Conservation (phyloP, 2,113 vertebrate species). For the Erythrolamprus reginae region DNA sequence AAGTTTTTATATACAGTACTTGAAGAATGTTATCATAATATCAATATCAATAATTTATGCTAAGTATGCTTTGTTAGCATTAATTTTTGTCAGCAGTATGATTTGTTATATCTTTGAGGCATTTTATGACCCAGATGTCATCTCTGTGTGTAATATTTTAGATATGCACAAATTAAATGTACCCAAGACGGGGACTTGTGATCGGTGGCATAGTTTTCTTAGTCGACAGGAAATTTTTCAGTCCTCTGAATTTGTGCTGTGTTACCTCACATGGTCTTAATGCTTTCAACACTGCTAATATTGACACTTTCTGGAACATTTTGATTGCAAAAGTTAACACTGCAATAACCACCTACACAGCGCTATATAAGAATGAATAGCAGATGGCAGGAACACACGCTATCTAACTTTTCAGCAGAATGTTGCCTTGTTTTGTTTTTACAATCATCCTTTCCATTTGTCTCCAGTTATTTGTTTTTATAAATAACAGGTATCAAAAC, state of each 20-base stretch:
- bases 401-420: not conserved
- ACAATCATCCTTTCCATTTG: not conserved
- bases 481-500: not conserved
- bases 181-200: not conserved
- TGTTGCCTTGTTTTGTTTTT: not conserved
- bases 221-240: not conserved
- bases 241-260: not conserved
- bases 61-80: not conserved
- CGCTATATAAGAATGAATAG: slow-evolving; percentile 25
- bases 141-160: not conserved
- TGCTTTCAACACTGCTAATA: not conserved
- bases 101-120: not conserved
- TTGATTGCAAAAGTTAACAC: not conserved
- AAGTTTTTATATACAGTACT: not conserved
- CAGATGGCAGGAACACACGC: slow-evolving; percentile 44
- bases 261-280: slow-evolving; percentile 14
- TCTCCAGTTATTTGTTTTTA: not conserved
- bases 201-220: not conserved
- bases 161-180: not conserved
- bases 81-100: not conserved
- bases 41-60: not conserved
- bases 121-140: not conserved
- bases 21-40: not conserved
- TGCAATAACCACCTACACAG: not conserved
- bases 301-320: not conserved